A percentile compares a stretch with the other conserved stretches of the same genome.
phyloP scores from a whole-genome alignment of 2,888 invertebrate genomes.

The Dryococelus australis region DNA sequence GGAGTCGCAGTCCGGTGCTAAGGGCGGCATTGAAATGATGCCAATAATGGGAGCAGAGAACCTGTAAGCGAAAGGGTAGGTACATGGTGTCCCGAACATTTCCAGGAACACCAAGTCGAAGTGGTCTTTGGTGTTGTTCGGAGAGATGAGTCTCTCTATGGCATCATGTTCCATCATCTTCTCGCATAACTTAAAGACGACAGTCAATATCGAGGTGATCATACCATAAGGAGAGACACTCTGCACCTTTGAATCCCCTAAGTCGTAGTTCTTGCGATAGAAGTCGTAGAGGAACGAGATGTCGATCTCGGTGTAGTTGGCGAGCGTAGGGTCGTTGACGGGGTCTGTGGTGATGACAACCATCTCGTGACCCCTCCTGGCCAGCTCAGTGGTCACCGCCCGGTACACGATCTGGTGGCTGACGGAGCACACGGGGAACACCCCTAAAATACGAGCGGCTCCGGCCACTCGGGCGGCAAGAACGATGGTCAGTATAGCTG shows the following conservation, averaged over 20 bases:
- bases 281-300: constrained; percentile 29
- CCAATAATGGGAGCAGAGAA: constrained; percentile 63
- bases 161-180: background rate
- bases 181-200: constrained; percentile 34
- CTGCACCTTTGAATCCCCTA: background rate
- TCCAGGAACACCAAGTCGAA: constrained; percentile 68
- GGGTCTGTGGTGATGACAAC: constrained; percentile 61
- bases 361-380: constrained; percentile 60
- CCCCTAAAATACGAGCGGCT: constrained; percentile 57
- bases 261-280: constrained; percentile 29
- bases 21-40: constrained; percentile 53
- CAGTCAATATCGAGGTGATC: constrained; percentile 5
- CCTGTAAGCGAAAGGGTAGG: constrained; percentile 63
- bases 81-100: constrained; percentile 59
- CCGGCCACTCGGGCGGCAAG: background rate
- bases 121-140: constrained; percentile 40
- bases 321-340: background rate
- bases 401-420: constrained; percentile 62
- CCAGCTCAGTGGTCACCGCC: constrained; percentile 59
- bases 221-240: background rate
- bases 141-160: constrained; percentile 30
- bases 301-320: constrained; percentile 38
- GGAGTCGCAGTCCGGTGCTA: constrained; percentile 50
- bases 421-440: constrained; percentile 59
- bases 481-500: background rate